These are phyloP conservation scores for Dasysyrphus albostriatus DNA, from an alignment of 2,888 invertebrate genomes.

Conservation along the genomic window DNA sequence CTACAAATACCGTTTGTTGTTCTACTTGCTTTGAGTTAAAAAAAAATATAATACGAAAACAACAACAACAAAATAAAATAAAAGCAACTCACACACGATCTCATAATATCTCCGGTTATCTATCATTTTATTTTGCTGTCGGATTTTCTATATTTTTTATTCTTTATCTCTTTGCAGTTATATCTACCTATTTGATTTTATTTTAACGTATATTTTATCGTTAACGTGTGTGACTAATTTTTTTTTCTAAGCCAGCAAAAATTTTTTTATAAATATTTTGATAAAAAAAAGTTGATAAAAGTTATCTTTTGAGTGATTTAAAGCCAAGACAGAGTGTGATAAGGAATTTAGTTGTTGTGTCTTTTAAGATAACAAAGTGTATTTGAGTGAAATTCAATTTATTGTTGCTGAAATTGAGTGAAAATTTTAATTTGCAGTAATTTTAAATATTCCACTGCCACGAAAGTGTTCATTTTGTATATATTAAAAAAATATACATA, in stretches of 20 bases:
- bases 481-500: background rate
- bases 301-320: conserved; percentile 22
- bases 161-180: conserved; percentile 46
- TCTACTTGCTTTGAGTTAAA: conserved; percentile 65
- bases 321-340: conserved; percentile 13
- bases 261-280: conserved; percentile 29
- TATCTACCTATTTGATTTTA: conserved; percentile 12
- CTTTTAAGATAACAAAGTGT: conserved; percentile 14
- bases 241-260: conserved; percentile 10
- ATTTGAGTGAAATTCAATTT: background rate
- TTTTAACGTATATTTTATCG: conserved; percentile 7
- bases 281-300: conserved; percentile 23
- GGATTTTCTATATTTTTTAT: conserved; percentile 13
- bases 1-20: conserved; percentile 76
- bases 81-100: conserved; percentile 55
- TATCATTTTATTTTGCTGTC: conserved; percentile 11
- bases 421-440: background rate
- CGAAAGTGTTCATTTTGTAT: conserved; percentile 2
- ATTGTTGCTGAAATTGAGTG: conserved; percentile 3
- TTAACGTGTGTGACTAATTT: conserved; percentile 52
- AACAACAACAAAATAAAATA: background rate
- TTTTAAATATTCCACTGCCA: background rate
- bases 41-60: conserved; percentile 3
- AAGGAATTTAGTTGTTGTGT: conserved; percentile 14
- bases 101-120: conserved; percentile 51